Evolutionary conservation across 2,888 invertebrate genomes (phyloP), one percentile per base, ranked within the genome.

Genomic region (Amphiduros pacificus): DNA sequence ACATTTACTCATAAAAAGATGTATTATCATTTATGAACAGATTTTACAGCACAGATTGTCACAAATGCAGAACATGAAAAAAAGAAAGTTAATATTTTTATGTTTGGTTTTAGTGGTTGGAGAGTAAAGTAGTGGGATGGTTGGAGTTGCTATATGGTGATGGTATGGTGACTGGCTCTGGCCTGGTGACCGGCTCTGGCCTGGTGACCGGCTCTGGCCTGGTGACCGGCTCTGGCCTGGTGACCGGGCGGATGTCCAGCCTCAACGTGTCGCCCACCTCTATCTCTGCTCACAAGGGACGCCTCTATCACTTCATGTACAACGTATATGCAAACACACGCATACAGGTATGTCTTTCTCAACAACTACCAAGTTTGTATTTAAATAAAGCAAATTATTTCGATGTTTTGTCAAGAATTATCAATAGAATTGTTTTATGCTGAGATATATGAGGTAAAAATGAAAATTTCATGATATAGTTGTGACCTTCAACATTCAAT

Each of bases 81-180:
- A n/a, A n/a, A n/a, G n/a, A n/a, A n/a, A n/a, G n/a, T n/a, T n/a
- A n/a, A n/a, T n/a, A n/a, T n/a, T n/a, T n/a, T n/a, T n/a, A 9
- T 44, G 20, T 5, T 6, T 11, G 40, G 17, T 55, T 50, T 40
- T 77, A 91, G 88, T 96, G 95, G 95, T 85, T 96, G 1, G 89
- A 93, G 67, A 89, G 88, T 14, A 90, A 91, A 55, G 91, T 95
- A 0, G 88, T 94, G 81, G 89, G 89, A 28, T 96, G 95, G 95
- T 80, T 96, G 28, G 89, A 88, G 28, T 87, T 90, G 72, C 90
- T 95, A 68, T 95, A 92, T 73, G 88, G 88, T 5, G 60, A 32
- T 9, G 50, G 40, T 28, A 54, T 48, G 24, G 44, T 2, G 14
- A 36, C 59, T 20, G 49, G 17, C 22, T 14, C 17, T 17, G 6